Evolutionary conservation across 2,888 invertebrate species (phyloP), one percentile per base, ranked within the genome.

Genomic region (Eretmocerus hayati): DNA sequence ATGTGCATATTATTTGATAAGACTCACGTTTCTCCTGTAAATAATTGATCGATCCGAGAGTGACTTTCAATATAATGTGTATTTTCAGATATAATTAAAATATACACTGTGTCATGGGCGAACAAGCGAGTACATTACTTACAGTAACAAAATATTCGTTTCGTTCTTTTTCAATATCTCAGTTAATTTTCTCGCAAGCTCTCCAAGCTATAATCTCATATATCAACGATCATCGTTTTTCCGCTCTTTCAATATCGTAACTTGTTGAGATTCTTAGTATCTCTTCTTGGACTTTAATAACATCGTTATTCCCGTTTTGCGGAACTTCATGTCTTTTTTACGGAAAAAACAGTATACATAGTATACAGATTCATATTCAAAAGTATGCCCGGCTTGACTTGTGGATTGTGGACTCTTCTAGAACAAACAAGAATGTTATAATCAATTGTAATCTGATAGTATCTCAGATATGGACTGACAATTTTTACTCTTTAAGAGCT

Each of bases 61-160:
- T 48, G 31, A 42, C 41, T 39, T 61, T 56, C 59, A 58, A 61
- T 59, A 61, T 61, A 60, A 61, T 61, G 61, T 60, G 62, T 59
- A 60, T 61, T 65, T 66, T 62, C 62, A 63, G 66, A 66, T 70
- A 68, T 69, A 69, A 69, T 69, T 71, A 70, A 71, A 71, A 71
- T 69, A 71, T 71, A 71, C 67, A 71, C 63, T 69, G 68, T 69
- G 68, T 70, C 70, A 70, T 71, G 71, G 69, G 66, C 66, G 68
- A 69, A 68, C 70, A 69, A 69, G 69, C 69, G 65, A 69, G 67
- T 67, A 9, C 15, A 67, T 65, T 66, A 70, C 66, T 65, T 67
- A 66, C 64, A 64, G 67, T 71, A 70, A 71, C 69, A 71, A 71
- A 70, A 68, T 71, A 70, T 68, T 54, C 62, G 63, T 66, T 62